phyloP scores from a whole-genome alignment of 2,113 vertebrate genomes.

The Piprites chloris region DNA sequence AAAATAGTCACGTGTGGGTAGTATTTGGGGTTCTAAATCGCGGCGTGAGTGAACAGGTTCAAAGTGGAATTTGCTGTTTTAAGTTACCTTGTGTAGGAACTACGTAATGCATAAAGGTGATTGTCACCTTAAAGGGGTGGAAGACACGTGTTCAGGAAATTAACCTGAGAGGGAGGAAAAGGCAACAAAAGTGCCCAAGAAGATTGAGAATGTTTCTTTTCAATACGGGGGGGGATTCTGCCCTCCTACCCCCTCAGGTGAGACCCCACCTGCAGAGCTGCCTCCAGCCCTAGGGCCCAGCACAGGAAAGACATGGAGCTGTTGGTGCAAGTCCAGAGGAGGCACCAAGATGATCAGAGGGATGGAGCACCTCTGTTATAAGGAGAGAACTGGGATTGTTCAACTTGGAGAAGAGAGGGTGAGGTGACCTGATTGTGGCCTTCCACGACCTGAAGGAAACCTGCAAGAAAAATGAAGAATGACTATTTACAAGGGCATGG shows the following conservation, averaged over 20 bases:
- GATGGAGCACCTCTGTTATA: neutral
- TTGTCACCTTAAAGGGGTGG: too few relatives aligned
- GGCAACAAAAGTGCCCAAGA: fast-evolving
- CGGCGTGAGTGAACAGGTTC: neutral
- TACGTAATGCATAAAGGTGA: fast-evolving
- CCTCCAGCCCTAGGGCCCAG: neutral
- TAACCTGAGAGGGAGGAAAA: neutral
- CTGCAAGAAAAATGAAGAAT: neutral
- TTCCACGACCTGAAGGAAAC: neutral
- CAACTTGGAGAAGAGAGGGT: neutral
- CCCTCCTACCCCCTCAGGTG: neutral
- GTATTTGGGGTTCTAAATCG: neutral
- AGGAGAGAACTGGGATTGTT: neutral
- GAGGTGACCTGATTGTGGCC: neutral
- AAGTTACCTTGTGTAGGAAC: neutral
- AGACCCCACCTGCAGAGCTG: neutral
- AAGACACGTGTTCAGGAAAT: fast-evolving
- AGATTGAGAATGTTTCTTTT: neutral
- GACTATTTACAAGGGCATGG: too few relatives aligned
- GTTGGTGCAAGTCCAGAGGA: neutral
- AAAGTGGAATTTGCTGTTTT: fast-evolving
- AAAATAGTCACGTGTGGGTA: fast-evolving
- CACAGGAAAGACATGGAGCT: neutral
- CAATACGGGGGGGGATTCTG: neutral
- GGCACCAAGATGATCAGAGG: neutral